phyloP scores from a whole-genome alignment of 2,113 vertebrate species.

The Uria aalge region DNA sequence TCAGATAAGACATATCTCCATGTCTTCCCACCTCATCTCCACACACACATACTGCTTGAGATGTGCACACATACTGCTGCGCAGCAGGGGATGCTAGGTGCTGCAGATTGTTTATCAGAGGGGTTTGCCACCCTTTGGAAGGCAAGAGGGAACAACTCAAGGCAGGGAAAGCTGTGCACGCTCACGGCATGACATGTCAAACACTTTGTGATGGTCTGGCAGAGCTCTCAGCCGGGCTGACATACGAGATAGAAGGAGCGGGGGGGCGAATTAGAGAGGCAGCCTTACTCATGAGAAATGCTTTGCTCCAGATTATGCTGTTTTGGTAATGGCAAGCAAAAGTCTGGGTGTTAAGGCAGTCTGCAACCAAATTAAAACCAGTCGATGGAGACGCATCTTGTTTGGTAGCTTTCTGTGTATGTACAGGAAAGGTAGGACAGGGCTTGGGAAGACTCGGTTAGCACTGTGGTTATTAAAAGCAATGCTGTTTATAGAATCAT shows the following conservation, averaged over 20 bases:
- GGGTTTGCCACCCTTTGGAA: not conserved
- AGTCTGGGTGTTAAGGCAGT: not conserved
- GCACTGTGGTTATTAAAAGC: not conserved
- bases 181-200: not conserved
- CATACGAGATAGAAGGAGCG: not conserved
- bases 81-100: not conserved
- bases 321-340: not conserved
- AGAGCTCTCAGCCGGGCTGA: not conserved
- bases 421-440: not conserved
- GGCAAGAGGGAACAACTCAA: not conserved
- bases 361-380: not conserved
- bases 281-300: not conserved
- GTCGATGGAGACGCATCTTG: accelerated
- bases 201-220: accelerated
- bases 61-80: accelerated
- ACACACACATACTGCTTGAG: not conserved
- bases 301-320: not conserved
- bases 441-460: not conserved
- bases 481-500: not conserved
- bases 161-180: not conserved
- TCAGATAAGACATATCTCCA: not conserved
- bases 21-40: not conserved
- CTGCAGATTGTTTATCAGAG: not conserved
- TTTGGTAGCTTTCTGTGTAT: not conserved
- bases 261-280: not conserved